Percentiles rank a stretch among this genome's conserved stretches.
Conservation (phyloP, 2,797 vertebrate species). For the Ctenochaetus hawaiiensis region DNA sequence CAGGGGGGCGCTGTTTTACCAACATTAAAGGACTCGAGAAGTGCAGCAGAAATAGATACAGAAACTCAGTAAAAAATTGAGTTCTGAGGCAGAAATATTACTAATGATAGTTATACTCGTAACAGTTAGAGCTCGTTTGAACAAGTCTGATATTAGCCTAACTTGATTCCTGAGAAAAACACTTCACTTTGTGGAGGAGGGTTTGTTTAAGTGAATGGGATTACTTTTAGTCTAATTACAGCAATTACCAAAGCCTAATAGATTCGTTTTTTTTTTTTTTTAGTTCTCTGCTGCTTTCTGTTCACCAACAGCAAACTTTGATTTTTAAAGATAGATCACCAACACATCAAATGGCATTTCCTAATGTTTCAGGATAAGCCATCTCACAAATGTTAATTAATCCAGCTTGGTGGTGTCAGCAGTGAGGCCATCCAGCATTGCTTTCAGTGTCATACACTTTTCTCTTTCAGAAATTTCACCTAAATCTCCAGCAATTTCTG, state of each 20-base stretch:
- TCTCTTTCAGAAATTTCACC: neutral
- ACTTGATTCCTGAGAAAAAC: too few species aligned
- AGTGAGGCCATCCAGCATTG: neutral
- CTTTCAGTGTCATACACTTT: neutral
- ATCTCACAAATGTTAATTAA: neutral
- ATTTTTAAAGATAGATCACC: conserved; percentile 6
- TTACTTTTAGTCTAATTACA: neutral
- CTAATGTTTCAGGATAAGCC: neutral
- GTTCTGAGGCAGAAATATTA: too few species aligned
- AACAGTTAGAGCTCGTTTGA: too few species aligned
- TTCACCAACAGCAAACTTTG: neutral
- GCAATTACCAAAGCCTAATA: too few species aligned
- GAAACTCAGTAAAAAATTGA: neutral
- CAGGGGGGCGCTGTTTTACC: too few species aligned
- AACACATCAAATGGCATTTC: neutral
- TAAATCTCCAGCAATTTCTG: neutral
- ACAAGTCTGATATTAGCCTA: too few species aligned
- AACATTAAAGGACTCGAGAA: too few species aligned
- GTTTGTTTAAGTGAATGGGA: too few species aligned
- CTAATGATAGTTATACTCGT: too few species aligned
- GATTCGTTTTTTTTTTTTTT: neutral
- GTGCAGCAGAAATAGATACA: too few species aligned
- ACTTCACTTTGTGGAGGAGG: too few species aligned
- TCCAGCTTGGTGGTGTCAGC: neutral
- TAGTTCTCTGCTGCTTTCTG: neutral